phyloP scores from a whole-genome alignment of 2,888 invertebrate genomes.

The Helleia helle region DNA sequence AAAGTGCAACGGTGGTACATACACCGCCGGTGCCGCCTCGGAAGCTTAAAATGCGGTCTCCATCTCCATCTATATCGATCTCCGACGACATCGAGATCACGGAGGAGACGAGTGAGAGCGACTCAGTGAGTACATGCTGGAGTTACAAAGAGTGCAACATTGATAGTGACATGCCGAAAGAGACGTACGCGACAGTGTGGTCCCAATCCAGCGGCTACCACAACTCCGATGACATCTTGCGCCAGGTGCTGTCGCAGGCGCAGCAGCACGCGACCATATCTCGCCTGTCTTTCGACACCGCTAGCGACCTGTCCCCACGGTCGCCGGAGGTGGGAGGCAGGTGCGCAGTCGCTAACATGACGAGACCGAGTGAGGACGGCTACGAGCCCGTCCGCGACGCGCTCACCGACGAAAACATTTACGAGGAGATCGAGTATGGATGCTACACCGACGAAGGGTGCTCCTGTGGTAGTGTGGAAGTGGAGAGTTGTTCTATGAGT shows the following conservation, averaged over 20 bases:
- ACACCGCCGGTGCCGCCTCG: slow-evolving; percentile 44
- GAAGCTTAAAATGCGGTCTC: slow-evolving; percentile 39
- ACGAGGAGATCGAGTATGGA: slow-evolving; percentile 63
- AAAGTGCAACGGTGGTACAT: slow-evolving; percentile 27
- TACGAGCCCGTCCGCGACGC: slow-evolving; percentile 65
- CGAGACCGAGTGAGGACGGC: slow-evolving; percentile 60
- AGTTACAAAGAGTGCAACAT: slow-evolving; percentile 59
- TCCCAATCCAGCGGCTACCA: slow-evolving; percentile 61
- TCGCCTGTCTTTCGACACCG: slow-evolving; percentile 54
- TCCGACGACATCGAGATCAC: slow-evolving; percentile 37
- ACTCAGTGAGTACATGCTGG: slow-evolving; percentile 64
- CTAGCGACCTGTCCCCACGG: slow-evolving; percentile 46
- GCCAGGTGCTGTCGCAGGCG: slow-evolving; percentile 41
- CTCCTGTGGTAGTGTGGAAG: slow-evolving; percentile 63
- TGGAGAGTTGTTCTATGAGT: slow-evolving; percentile 61
- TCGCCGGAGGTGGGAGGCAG: slow-evolving; percentile 65
- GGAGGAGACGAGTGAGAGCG: slow-evolving; percentile 44
- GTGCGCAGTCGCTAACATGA: slow-evolving; percentile 59
- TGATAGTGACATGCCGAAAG: slow-evolving; percentile 35
- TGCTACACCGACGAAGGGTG: slow-evolving; percentile 61
- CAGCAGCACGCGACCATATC: slow-evolving; percentile 50
- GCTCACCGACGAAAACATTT: slow-evolving; percentile 59
- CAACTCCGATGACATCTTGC: slow-evolving; percentile 55
- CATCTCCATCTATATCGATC: slow-evolving; percentile 33
- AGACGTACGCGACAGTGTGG: slow-evolving; percentile 58